Evolutionary conservation across 2,888 invertebrate species (phyloP).

Genomic region (Apamea sordens): DNA sequence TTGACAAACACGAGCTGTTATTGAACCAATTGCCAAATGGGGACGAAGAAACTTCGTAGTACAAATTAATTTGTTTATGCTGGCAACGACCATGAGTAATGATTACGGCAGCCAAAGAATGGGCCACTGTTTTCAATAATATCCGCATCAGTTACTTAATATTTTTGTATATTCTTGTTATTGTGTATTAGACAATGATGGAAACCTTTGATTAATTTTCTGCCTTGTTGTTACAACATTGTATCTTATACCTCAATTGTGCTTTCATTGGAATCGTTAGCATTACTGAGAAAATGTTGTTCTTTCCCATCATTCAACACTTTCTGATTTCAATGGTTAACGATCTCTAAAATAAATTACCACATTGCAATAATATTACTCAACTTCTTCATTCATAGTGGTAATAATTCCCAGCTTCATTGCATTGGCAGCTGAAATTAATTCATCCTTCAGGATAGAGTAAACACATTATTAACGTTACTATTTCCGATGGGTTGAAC

Average conservation of each 20-base stretch:
- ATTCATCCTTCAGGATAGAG: constrained; percentile 1
- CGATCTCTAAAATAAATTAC: neutral
- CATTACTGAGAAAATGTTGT: neutral
- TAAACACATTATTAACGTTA: constrained; percentile 27
- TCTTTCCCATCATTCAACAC: neutral
- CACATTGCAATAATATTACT: constrained; percentile 26
- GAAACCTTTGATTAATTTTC: neutral
- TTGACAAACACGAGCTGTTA: constrained; percentile 71
- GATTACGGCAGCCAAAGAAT: constrained; percentile 48
- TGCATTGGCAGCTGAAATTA: neutral
- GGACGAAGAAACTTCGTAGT: constrained; percentile 51
- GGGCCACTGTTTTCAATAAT: constrained; percentile 28
- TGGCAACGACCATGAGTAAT: constrained; percentile 56
- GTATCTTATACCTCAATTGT: neutral
- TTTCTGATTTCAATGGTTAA: neutral
- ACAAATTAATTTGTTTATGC: constrained; percentile 75
- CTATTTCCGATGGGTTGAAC: constrained; percentile 18
- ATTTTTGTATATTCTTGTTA: constrained; percentile 17
- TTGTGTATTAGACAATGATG: constrained; percentile 14
- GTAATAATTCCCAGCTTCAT: constrained; percentile 18
- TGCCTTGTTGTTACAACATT: neutral
- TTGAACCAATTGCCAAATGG: constrained; percentile 74
- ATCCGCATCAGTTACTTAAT: constrained; percentile 26
- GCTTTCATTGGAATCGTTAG: neutral
- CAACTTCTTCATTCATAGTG: neutral